Evolutionary conservation across 1,140 invertebrate genomes (phyloP).

Genomic region (Cardiocondyla obscurior): DNA sequence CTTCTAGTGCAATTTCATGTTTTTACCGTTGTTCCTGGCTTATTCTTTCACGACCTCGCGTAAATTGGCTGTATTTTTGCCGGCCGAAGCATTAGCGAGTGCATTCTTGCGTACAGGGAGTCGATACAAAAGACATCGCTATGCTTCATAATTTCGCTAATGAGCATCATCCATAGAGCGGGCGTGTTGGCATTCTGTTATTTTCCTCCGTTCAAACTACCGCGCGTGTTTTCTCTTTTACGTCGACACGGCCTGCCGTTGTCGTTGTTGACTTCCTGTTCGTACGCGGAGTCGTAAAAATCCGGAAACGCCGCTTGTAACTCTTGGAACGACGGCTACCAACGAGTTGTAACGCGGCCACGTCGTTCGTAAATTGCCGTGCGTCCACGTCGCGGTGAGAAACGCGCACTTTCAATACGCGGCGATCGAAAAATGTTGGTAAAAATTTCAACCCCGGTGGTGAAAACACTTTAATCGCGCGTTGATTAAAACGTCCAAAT

Average conservation of each 20-base stretch:
- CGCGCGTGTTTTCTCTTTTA: background rate
- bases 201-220: background rate
- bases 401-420: background rate
- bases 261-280: background rate
- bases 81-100: constrained; percentile 17
- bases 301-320: constrained; percentile 26
- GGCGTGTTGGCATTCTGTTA: background rate
- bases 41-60: constrained; percentile 3
- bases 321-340: constrained; percentile 10
- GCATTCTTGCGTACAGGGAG: background rate
- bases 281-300: constrained; percentile 12
- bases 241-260: background rate
- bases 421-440: background rate
- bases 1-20: constrained; percentile 64
- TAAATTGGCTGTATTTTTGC: constrained; percentile 37
- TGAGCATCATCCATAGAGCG: constrained; percentile 32
- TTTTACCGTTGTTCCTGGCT: constrained; percentile 57
- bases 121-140: constrained; percentile 39
- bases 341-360: constrained; percentile 10
- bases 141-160: constrained; percentile 64
- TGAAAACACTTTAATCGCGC: too few relatives aligned
- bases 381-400: background rate
- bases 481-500: background rate
- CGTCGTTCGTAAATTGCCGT: constrained; percentile 32
- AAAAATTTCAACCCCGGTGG: too few relatives aligned